Base-by-base conservation (phyloP, 2,113 vertebrate genomes). In the Balaeniceps rex region DNA sequence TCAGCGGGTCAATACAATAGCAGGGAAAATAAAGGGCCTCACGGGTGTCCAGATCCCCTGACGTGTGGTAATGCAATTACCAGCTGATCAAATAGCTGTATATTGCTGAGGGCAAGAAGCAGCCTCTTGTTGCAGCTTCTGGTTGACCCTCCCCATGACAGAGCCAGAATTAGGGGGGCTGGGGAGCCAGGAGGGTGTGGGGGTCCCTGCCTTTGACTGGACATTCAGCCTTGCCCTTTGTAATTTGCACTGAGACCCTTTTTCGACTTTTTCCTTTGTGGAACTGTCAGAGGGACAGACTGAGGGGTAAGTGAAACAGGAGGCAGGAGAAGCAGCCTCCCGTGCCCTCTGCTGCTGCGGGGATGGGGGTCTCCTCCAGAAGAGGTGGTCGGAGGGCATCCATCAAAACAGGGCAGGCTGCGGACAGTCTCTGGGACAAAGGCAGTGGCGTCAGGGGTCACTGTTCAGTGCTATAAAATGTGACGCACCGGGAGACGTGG, bases 21-120 rank as follows among this genome's bases (percentile, higher is more conserved):
- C 69, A 91, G 51, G 66, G 42, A 69, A 94, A 94, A 88, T 55
- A 91, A 86, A 94, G 54, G 76, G 21, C 31, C 51, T 88, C 84
- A 21, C 1, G 8, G 40, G 64, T 68, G 69, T 78, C 25, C 29
- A 9, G 38, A 61, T 77, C 33, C 75, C 82, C n/a, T 88, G 94
- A 88, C 0, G 4, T 36, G 38, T 47, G 47, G 49, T 38, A 90
- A 83, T 65, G 74, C 76, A 89, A 87, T 85, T 71, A 81, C 74
- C 94, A 93, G 89, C 95, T 97, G 85, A 91, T 83, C 86, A 92
- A 96, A 96, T 70, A 95, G 76, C 69, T 55, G 36, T 60, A 52
- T 47, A 21, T 80, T 3, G 17, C 65, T 31, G 42, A 76, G 40
- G 68, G 54, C 61, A 76, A 90, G 76, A 77, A 72, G 83, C 57